These are phyloP conservation scores for Synergus japonicus DNA, from an alignment of 2,888 invertebrate species.

Conservation along the genomic window DNA sequence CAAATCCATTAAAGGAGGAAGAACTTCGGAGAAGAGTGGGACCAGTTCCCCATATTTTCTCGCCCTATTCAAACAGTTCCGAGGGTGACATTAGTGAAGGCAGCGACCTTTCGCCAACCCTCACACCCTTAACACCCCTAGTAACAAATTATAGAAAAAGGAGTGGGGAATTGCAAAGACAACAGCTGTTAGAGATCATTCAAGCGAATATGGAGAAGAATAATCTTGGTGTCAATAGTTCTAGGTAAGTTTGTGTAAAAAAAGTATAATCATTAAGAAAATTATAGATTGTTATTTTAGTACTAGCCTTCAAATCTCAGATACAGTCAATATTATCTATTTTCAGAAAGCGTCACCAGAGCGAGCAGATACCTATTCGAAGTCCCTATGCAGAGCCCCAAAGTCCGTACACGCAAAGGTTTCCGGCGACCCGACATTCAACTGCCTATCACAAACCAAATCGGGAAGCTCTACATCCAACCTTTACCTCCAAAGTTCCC, in stretches of 20 bases:
- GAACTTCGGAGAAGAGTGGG: slow-evolving; percentile 72
- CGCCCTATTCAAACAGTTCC: slow-evolving; percentile 74
- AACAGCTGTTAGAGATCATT: slow-evolving; percentile 91
- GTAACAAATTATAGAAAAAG: slow-evolving; percentile 80
- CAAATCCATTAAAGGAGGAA: slow-evolving; percentile 72
- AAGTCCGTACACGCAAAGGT: slow-evolving; percentile 62
- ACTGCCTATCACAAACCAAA: slow-evolving; percentile 68
- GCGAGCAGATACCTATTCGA: slow-evolving; percentile 67
- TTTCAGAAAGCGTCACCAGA: slow-evolving; percentile 72
- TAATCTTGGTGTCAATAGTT: slow-evolving; percentile 90
- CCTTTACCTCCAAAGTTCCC: slow-evolving; percentile 65
- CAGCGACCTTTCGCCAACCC: slow-evolving; percentile 69
- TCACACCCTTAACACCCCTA: slow-evolving; percentile 75
- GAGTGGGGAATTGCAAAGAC: slow-evolving; percentile 87
- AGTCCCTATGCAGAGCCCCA: slow-evolving; percentile 65
- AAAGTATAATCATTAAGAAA: not conserved
- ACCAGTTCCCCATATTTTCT: slow-evolving; percentile 72
- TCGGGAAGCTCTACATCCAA: slow-evolving; percentile 66
- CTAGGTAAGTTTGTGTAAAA: slow-evolving; percentile 80
- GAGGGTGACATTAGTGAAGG: slow-evolving; percentile 75
- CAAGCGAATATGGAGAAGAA: slow-evolving; percentile 95
- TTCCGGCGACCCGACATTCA: slow-evolving; percentile 49
- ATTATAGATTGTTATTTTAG: not conserved
- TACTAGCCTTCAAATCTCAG: not conserved
- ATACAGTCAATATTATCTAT: slow-evolving; percentile 29